Conservation (phyloP, 2,113 vertebrate species). For the Apodemus speciosus region DNA sequence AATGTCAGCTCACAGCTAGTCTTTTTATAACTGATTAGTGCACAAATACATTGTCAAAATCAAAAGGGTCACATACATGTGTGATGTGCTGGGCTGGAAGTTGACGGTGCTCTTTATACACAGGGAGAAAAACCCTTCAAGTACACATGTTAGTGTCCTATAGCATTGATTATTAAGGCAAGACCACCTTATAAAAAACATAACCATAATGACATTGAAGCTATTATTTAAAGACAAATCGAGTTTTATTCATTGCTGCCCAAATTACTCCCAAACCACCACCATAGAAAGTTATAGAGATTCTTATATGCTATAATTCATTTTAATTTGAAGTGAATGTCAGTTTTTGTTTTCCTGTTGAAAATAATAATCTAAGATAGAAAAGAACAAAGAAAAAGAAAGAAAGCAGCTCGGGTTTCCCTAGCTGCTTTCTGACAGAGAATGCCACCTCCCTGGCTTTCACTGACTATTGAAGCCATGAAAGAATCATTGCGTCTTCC, state of each 20-base stretch:
- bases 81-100: conserved; percentile 65
- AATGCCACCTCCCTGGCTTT: neutral
- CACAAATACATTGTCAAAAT: conserved; percentile 73
- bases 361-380: neutral
- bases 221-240: conserved; percentile 74
- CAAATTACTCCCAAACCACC: conserved; percentile 38
- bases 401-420: neutral
- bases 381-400: neutral
- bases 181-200: conserved; percentile 37
- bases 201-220: conserved; percentile 62
- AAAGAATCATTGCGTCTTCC: neutral
- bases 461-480: neutral
- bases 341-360: conserved; percentile 1
- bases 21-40: conserved; percentile 69
- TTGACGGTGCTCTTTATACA: conserved; percentile 66
- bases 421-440: neutral
- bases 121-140: conserved; percentile 76
- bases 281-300: neutral
- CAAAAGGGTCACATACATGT: conserved; percentile 73
- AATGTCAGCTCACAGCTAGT: conserved; percentile 76
- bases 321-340: neutral
- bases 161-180: conserved; percentile 71
- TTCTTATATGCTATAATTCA: neutral
- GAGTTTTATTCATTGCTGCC: conserved; percentile 50
- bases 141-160: conserved; percentile 70